Evolutionary conservation across 2,113 vertebrate genomes (phyloP).

Genomic region (Arizona elegans): DNA sequence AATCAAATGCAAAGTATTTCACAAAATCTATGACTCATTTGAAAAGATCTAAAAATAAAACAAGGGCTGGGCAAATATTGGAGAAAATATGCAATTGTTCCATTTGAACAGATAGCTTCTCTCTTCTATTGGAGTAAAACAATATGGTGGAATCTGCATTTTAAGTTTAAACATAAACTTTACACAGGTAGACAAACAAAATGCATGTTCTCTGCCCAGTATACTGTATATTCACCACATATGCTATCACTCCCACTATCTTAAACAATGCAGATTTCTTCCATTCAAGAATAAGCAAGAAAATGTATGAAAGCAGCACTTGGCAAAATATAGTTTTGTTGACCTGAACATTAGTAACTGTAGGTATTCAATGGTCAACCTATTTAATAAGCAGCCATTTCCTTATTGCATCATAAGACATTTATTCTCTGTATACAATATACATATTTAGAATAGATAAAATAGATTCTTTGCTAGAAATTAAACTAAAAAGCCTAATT

Average conservation of each 20-base stretch:
- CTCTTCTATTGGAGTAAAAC: neutral
- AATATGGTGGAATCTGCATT: neutral
- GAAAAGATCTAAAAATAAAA: neutral
- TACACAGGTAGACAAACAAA: neutral
- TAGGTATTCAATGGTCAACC: neutral
- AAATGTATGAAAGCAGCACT: neutral
- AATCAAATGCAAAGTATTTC: neutral
- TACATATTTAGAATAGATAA: neutral
- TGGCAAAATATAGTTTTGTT: neutral
- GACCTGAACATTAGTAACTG: neutral
- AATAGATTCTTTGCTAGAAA: neutral
- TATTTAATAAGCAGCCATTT: neutral
- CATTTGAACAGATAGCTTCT: neutral
- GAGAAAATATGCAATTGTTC: neutral
- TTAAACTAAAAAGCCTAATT: neutral
- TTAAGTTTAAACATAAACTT: neutral
- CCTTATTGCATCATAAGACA: neutral
- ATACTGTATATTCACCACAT: neutral
- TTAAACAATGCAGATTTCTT: neutral
- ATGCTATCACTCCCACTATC: neutral
- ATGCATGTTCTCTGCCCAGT: neutral
- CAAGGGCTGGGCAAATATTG: neutral
- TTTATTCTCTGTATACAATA: neutral
- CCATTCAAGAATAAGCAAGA: neutral
- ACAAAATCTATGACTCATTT: neutral